phyloP scores from a whole-genome alignment of 1,140 invertebrate genomes.

The Penaeus indicus region DNA sequence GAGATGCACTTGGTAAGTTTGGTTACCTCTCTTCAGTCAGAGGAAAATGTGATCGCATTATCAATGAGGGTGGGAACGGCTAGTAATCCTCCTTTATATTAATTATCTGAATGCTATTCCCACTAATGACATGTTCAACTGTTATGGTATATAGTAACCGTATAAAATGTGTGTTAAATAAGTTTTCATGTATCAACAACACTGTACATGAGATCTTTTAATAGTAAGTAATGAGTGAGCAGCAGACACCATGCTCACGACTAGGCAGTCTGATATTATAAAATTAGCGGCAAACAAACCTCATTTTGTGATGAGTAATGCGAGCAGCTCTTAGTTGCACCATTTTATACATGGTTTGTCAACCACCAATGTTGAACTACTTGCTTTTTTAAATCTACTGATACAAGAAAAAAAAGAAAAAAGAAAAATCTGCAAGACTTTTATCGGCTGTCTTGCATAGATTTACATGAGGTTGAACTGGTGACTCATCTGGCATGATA shows the following conservation, averaged over 20 bases:
- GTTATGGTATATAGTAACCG: constrained; percentile 40
- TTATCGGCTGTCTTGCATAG: constrained; percentile 36
- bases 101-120: constrained; percentile 30
- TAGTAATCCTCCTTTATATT: constrained; percentile 26
- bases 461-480: constrained; percentile 36
- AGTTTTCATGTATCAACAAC: constrained; percentile 58
- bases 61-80: constrained; percentile 21
- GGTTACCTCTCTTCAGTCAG: constrained; percentile 48
- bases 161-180: constrained; percentile 52
- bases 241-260: constrained; percentile 50
- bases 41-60: constrained; percentile 43
- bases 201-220: constrained; percentile 62
- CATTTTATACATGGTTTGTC: constrained; percentile 47
- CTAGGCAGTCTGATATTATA: constrained; percentile 63
- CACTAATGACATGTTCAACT: constrained; percentile 22
- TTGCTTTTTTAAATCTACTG: constrained; percentile 25
- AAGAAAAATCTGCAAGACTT: constrained; percentile 16
- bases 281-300: constrained; percentile 62
- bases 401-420: constrained; percentile 5
- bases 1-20: constrained; percentile 63
- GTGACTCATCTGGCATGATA: constrained; percentile 43
- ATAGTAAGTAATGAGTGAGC: constrained; percentile 60
- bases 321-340: constrained; percentile 57
- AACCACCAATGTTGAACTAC: constrained; percentile 31
- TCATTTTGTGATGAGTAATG: constrained; percentile 51